A percentile compares a stretch with the other conserved stretches of the same genome.
phyloP scores from a whole-genome alignment of 2,888 invertebrate species.

The Gnatocerus cornutus region DNA sequence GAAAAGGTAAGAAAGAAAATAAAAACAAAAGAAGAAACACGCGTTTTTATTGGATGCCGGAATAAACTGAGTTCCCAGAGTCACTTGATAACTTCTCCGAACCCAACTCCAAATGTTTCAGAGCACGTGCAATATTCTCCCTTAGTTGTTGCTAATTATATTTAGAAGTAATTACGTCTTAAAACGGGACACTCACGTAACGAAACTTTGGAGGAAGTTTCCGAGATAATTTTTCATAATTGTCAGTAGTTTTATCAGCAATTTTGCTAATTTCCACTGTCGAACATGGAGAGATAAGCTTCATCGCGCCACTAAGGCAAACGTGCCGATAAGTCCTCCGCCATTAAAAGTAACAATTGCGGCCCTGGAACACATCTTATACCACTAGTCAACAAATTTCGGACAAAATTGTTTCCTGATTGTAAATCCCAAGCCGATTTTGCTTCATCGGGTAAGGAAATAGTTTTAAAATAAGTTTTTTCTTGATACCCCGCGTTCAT shows the following conservation, averaged over 20 bases:
- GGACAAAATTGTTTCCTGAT: too few species aligned
- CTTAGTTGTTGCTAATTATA: constrained; percentile 46
- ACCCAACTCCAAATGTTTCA: constrained; percentile 34
- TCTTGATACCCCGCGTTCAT: too few species aligned
- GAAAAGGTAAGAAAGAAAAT: constrained; percentile 16
- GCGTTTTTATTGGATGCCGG: constrained; percentile 16
- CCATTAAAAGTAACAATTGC: constrained; percentile 9
- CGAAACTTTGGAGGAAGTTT: constrained; percentile 28
- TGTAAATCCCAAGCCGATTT: too few species aligned
- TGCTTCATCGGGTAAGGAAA: too few species aligned
- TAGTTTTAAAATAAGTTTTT: too few species aligned
- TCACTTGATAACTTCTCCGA: constrained; percentile 19
- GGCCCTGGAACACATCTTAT: too few species aligned
- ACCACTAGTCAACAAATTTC: too few species aligned
- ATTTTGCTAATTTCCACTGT: constrained; percentile 34
- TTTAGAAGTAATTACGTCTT: constrained; percentile 46
- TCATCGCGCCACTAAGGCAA: constrained; percentile 10
- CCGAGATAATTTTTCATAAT: constrained; percentile 40
- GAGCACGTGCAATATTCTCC: constrained; percentile 41
- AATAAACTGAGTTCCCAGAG: constrained; percentile 20
- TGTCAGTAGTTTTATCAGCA: constrained; percentile 31
- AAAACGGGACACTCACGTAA: constrained; percentile 42
- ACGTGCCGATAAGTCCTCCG: constrained; percentile 12
- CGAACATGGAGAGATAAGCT: constrained; percentile 24
- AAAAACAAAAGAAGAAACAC: constrained; percentile 23